These are phyloP conservation scores for Toxotes jaculatrix DNA, from an alignment of 2,113 vertebrate genomes.

Conservation along the genomic window DNA sequence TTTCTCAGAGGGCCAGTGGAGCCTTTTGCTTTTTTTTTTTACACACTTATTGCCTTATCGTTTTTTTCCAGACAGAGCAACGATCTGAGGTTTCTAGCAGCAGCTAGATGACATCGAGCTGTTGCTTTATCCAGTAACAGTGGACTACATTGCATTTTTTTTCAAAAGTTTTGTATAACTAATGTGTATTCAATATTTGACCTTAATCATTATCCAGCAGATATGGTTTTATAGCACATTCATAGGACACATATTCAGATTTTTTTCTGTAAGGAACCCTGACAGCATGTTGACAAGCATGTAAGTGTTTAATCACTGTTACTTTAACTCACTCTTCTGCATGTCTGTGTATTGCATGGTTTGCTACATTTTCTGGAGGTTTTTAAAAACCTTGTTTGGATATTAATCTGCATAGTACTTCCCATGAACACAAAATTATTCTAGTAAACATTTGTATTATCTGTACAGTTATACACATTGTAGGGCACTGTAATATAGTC, in stretches of 20 bases:
- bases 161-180: not conserved
- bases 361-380: not conserved
- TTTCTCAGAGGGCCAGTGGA: slow-evolving; percentile 69
- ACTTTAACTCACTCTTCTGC: too few relatives aligned
- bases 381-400: not conserved
- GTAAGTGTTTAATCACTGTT: not conserved
- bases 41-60: slow-evolving; percentile 43
- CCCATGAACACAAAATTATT: not conserved
- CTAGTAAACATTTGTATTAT: too few relatives aligned
- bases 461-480: too few relatives aligned
- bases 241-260: not conserved
- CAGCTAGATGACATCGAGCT: not conserved
- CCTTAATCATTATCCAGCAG: not conserved
- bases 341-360: not conserved
- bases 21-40: slow-evolving; percentile 41
- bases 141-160: not conserved
- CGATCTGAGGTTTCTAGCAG: slow-evolving; percentile 6
- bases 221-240: not conserved
- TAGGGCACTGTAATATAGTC: too few relatives aligned
- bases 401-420: not conserved
- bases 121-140: not conserved
- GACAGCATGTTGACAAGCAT: not conserved
- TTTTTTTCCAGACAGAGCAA: slow-evolving; percentile 26
- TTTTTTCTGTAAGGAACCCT: not conserved
- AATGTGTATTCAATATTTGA: not conserved